phyloP scores from a whole-genome alignment of 64 coral and sea anemone genomes.

The Catalaphyllia jardinei region DNA sequence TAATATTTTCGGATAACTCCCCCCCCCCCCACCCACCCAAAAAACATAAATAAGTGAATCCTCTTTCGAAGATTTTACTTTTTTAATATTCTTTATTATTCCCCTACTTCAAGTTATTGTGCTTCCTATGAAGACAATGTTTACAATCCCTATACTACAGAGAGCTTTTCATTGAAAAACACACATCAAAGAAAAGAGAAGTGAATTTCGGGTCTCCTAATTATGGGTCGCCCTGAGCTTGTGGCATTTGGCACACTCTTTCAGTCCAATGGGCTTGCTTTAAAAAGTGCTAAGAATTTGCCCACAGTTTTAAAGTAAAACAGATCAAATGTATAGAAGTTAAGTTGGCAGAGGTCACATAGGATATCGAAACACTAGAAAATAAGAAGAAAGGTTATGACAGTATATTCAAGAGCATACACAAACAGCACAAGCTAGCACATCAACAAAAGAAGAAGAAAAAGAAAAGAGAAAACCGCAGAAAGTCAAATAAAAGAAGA shows the following conservation, averaged over 20 bases:
- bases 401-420: slow-evolving; percentile 29
- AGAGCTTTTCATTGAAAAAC: not conserved
- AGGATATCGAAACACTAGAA: slow-evolving; percentile 28
- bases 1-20: too few species aligned
- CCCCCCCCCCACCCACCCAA: too few species aligned
- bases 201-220: not conserved
- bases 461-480: slow-evolving; percentile 8
- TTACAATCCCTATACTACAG: too few species aligned
- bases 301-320: not conserved
- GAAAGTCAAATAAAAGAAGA: slow-evolving; percentile 40
- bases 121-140: too few species aligned
- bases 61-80: too few species aligned
- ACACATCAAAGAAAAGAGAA: not conserved
- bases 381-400: not conserved
- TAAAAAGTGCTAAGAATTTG: not conserved
- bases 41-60: too few species aligned
- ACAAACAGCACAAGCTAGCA: not conserved
- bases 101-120: too few species aligned
- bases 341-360: too few species aligned
- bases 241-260: too few species aligned
- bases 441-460: slow-evolving; percentile 9
- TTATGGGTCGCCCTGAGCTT: not conserved
- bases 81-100: too few species aligned
- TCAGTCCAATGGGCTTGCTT: too few species aligned
- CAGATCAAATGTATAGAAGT: too few species aligned